Evolutionary conservation across 1,140 invertebrate species (phyloP), one percentile per base, ranked within the genome.

Genomic region (Drosophila ohnishii): DNA sequence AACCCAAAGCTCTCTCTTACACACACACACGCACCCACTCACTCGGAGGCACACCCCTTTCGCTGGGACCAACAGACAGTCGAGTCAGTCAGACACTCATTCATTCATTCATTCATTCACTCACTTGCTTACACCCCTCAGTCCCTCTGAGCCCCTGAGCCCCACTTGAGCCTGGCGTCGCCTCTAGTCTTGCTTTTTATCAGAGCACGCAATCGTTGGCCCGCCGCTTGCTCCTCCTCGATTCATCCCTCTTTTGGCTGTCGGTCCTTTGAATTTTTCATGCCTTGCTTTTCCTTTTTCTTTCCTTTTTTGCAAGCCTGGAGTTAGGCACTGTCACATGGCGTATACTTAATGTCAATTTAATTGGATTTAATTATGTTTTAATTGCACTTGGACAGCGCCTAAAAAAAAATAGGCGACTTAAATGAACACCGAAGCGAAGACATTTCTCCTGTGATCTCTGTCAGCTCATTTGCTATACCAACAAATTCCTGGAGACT

Each of bases 351-450:
- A 78, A 82, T 76, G 60, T 39, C 70, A 75, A 65, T 81, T 78
- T 81, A 80, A 85, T 78, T 78, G 74, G 77, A 87, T 82, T 67
- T 78, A 85, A 85, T 85, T 82, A 75, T 75, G 45, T 67, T 78
- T 78, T 78, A 84, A 85, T 84, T 74, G 78, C 57, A 55, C 55
- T 28, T 9, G 32, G 19, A 11, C 34, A 64, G 53, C 13, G 34
- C 34, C 51, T 55, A 25, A 37, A 55, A 28, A 28, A 28, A 37
- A 30, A 37, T 45, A 39, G 39, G 53, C 39, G 44, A 64, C 44
- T 57, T n/a, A n/a, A n/a, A 34, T 25, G 51, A 55, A 13, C 51
- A 55, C 50, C 5, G 13, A 8, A 14, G 13, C 32, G 13, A 34
- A 53, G 32, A 53, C 9, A 50, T 63, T 14, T 34, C 40, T 60